These are phyloP conservation scores for Sphinx pinastri DNA, from an alignment of 2,888 invertebrate genomes.

Conservation along the genomic window DNA sequence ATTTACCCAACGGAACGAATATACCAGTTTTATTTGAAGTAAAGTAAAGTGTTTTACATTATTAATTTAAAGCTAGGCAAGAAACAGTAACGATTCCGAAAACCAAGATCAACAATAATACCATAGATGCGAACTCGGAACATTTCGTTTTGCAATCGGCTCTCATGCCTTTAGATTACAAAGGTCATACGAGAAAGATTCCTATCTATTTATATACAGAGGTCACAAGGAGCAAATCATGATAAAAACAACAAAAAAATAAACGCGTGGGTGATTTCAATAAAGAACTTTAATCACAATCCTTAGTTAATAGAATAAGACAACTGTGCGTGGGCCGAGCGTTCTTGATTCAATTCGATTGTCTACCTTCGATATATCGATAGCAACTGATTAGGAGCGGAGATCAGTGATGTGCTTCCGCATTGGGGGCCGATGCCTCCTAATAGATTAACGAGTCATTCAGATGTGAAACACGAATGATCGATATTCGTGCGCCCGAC, in stretches of 20 bases:
- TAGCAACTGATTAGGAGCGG: constrained; percentile 69
- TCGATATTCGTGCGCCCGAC: constrained; percentile 26
- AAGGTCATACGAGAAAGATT: constrained; percentile 21
- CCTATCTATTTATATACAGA: constrained; percentile 15
- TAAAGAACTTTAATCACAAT: constrained; percentile 55
- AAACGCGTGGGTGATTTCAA: constrained; percentile 48
- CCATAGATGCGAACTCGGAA: background rate
- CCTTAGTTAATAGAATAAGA: constrained; percentile 58
- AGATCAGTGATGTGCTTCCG: constrained; percentile 77
- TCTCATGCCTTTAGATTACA: constrained; percentile 24
- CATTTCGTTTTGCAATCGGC: background rate
- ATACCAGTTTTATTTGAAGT: no score
- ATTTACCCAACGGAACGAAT: no score
- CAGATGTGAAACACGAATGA: constrained; percentile 45
- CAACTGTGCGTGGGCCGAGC: constrained; percentile 63
- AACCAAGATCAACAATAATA: background rate
- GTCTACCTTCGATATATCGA: constrained; percentile 62
- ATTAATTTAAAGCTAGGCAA: background rate
- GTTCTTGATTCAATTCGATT: constrained; percentile 62
- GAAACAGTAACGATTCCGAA: background rate
- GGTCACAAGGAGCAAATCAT: constrained; percentile 24
- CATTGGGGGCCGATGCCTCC: constrained; percentile 57
- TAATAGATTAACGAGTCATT: constrained; percentile 55
- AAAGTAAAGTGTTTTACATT: no score
- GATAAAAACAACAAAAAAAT: constrained; percentile 28